phyloP scores from a whole-genome alignment of 2,888 invertebrate genomes.

The Cyclophora albipunctata region DNA sequence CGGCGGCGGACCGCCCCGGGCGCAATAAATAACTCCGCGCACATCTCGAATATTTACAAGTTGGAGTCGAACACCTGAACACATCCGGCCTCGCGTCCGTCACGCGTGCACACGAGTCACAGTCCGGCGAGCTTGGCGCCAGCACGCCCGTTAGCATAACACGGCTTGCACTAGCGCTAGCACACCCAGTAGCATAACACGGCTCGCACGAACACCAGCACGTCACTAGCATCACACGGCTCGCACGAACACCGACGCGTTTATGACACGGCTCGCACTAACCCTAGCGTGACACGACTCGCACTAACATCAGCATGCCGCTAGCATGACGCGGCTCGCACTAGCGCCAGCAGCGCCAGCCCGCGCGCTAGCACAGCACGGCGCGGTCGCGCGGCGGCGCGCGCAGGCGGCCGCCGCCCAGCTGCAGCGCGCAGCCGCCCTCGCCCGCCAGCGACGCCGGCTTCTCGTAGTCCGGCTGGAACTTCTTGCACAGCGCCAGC shows the following conservation, averaged over 20 bases:
- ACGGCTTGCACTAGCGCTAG: constrained; percentile 40
- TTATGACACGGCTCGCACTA: constrained; percentile 24
- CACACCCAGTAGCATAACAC: constrained; percentile 1
- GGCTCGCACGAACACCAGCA: constrained; percentile 23
- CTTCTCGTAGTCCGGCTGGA: constrained; percentile 71
- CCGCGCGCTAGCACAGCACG: constrained; percentile 51
- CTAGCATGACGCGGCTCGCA: not conserved
- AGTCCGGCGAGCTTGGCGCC: constrained; percentile 39
- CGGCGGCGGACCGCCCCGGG: constrained; percentile 12
- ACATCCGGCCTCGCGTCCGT: constrained; percentile 8
- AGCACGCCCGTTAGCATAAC: constrained; percentile 43
- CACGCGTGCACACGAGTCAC: constrained; percentile 12
- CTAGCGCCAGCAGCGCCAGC: constrained; percentile 8
- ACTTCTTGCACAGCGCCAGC: constrained; percentile 71
- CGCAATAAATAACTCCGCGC: constrained; percentile 22
- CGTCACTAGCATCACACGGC: constrained; percentile 14
- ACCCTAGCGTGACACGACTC: constrained; percentile 28
- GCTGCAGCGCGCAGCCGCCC: constrained; percentile 23
- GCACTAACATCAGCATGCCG: constrained; percentile 7
- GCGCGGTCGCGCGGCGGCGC: constrained; percentile 36
- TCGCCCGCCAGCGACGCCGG: constrained; percentile 43
- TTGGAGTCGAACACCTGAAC: constrained; percentile 20
- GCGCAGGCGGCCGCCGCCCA: constrained; percentile 25
- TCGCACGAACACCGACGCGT: constrained; percentile 22
- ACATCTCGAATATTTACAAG: constrained; percentile 28